Percentiles rank a stretch among this genome's conserved stretches.
Evolutionary conservation across 2,888 invertebrate species (phyloP).

Genomic region (Hedychridium roseum): DNA sequence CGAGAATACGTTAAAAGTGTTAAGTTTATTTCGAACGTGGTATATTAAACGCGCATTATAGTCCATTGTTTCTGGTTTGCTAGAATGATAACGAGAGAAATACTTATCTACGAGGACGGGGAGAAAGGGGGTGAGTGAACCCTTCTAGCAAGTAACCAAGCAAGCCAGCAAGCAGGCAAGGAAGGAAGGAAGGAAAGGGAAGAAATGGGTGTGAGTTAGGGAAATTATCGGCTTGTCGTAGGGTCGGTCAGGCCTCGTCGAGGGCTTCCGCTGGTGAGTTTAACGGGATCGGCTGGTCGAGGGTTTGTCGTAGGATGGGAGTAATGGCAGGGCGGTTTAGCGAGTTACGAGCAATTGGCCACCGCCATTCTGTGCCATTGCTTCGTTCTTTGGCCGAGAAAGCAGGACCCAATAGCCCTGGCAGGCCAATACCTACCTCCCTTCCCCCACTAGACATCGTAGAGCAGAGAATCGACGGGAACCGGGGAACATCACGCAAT

Average conservation of each 20-base stretch:
- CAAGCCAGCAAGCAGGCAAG: conserved; percentile 1
- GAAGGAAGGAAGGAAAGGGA: conserved; percentile 18
- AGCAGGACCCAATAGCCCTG: no score
- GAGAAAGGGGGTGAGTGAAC: no score
- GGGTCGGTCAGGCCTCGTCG: conserved; percentile 37
- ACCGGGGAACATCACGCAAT: conserved; percentile 48
- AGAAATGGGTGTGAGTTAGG: conserved; percentile 33
- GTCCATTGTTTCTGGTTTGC: no score
- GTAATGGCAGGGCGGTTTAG: conserved; percentile 41
- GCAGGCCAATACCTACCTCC: no score
- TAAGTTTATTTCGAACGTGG: no score
- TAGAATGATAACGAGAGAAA: no score
- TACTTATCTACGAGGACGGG: no score
- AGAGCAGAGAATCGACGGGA: no score
- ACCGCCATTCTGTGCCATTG: conserved; percentile 56
- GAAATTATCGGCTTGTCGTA: conserved; percentile 36
- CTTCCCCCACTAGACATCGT: no score
- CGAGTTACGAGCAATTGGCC: conserved; percentile 58
- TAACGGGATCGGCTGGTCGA: conserved; percentile 39
- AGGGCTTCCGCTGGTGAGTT: conserved; percentile 36
- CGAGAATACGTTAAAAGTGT: no score
- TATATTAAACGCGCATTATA: no score
- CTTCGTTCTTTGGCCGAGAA: conserved; percentile 44
- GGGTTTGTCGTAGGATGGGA: conserved; percentile 11
- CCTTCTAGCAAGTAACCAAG: no score